These are phyloP conservation scores for Epinephelus cyanopodus DNA, from an alignment of 2,113 vertebrate genomes.

Conservation along the genomic window DNA sequence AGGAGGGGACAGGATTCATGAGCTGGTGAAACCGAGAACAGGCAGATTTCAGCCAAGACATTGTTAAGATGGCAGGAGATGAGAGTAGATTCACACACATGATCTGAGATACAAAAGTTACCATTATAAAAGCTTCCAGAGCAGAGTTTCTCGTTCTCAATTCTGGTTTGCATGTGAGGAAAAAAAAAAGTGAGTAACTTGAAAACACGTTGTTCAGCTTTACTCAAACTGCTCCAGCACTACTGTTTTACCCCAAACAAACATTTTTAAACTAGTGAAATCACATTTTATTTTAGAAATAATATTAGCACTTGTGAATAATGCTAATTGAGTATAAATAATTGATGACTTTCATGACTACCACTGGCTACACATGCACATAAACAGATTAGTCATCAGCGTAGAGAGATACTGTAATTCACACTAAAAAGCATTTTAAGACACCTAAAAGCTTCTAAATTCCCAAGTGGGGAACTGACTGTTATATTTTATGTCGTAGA, in stretches of 20 bases:
- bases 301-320: background rate
- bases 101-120: background rate
- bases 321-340: background rate
- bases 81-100: slow-evolving; percentile 18
- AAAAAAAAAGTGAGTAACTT: background rate
- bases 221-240: background rate
- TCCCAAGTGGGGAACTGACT: no score
- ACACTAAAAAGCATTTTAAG: no score
- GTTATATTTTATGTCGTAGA: no score
- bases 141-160: background rate
- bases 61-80: slow-evolving; percentile 25
- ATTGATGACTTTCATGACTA: background rate
- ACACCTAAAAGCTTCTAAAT: no score
- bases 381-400: background rate
- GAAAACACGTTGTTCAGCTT: background rate
- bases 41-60: slow-evolving; percentile 38
- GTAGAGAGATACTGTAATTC: background rate
- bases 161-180: background rate
- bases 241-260: background rate
- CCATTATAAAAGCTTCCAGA: background rate
- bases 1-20: slow-evolving; percentile 28
- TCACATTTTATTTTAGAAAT: background rate
- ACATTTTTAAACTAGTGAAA: background rate
- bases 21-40: slow-evolving; percentile 35
- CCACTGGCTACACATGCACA: background rate